Evolutionary conservation across 2,113 vertebrate genomes (phyloP), one percentile per base, ranked within the genome.

Genomic region (Phylloscopus whistleri): DNA sequence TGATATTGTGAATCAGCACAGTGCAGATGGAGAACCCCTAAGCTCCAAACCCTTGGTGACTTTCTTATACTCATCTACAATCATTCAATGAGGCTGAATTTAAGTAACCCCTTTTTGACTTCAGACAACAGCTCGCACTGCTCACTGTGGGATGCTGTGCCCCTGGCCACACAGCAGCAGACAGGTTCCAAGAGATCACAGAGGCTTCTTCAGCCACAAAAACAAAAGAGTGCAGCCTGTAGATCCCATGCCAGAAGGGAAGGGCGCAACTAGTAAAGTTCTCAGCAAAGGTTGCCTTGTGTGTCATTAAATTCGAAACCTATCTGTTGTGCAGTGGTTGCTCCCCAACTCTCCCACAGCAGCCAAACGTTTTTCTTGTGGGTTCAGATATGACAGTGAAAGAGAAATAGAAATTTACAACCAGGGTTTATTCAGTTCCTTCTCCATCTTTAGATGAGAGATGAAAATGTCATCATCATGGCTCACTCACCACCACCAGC

Each of bases 101-200:
- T 63, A 23, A 49, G 39, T 13, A 46, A 60, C 3, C 3, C 62
- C 37, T 46, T 90, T 60, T 49, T 87, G 39, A 41, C 26, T 53
- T 44, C 27, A 20, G 35, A 10, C 17, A 76, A 21, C 19, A 44
- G 6, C 17, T 62, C 44, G 37, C 0, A 0, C 27, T 85, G 21
- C 49, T 83, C 14, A 3, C n/a, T 31, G 23, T 44, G 62, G 62
- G 52, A 18, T 27, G 41, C 39, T 73, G 24, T 39, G 2, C 21
- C 28, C 18, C 33, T 43, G 30, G 58, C 23, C 75, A 44, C 30
- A 30, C 11, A 48, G 31, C 63, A 76, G 41, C 44, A 52, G 28
- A 10, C 41, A 44, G 3, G n/a, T 35, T 66, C 28, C n/a, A 44
- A 60, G 62, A 68, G 33, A 76, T 18, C 18, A 9, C 8, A 3